Conservation (phyloP, 2,888 invertebrate species). For the Pristionchus maxplancki region DNA sequence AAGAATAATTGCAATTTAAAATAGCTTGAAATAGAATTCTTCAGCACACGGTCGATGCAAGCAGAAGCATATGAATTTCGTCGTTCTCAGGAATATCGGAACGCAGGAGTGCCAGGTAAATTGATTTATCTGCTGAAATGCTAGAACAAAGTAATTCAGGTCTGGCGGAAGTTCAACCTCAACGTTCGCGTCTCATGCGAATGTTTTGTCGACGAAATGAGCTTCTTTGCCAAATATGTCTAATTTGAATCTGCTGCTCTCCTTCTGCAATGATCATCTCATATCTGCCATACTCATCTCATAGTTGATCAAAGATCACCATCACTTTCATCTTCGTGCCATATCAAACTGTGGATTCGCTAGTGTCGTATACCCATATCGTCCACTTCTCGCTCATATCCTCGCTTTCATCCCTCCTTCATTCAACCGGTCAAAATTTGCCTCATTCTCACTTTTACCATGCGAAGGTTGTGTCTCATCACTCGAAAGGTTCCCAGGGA, state of each 20-base stretch:
- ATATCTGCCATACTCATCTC: too few relatives aligned
- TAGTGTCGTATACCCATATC: neutral
- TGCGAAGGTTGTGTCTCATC: too few relatives aligned
- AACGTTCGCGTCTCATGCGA: slow-evolving; percentile 78
- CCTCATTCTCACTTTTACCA: too few relatives aligned
- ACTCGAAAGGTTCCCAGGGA: too few relatives aligned
- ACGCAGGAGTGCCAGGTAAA: slow-evolving; percentile 72
- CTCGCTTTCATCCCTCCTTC: slow-evolving; percentile 14
- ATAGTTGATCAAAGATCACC: too few relatives aligned
- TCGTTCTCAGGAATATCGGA: slow-evolving; percentile 76
- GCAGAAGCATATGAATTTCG: slow-evolving; percentile 78
- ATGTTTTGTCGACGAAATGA: slow-evolving; percentile 78
- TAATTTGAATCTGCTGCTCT: slow-evolving; percentile 53
- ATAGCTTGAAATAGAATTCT: slow-evolving; percentile 53
- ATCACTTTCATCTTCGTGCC: too few relatives aligned
- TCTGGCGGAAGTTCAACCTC: slow-evolving; percentile 77
- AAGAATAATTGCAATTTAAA: neutral
- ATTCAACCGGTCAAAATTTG: neutral
- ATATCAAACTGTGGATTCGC: neutral
- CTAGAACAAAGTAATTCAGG: slow-evolving; percentile 39
- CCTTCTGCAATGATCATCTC: neutral
- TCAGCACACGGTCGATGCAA: slow-evolving; percentile 78
- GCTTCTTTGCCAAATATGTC: slow-evolving; percentile 78
- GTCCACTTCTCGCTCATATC: too few relatives aligned
- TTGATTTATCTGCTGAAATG: neutral